phyloP scores from a whole-genome alignment of 2,888 invertebrate genomes.

The Labia minor region DNA sequence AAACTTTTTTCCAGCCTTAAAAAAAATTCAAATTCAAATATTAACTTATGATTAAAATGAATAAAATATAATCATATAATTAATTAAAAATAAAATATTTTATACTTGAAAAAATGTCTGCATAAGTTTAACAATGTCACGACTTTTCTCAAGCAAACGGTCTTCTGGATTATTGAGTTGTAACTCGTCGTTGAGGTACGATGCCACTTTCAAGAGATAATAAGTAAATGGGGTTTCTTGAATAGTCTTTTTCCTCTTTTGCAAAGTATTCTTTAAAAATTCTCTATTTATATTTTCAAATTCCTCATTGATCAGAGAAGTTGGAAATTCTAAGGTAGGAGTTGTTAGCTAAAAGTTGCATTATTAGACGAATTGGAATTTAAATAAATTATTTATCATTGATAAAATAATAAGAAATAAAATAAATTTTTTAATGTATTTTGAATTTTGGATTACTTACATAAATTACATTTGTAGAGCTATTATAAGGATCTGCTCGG shows the following conservation, averaged over 20 bases:
- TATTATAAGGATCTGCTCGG: neutral
- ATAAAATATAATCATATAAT: no score
- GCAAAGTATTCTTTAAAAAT: neutral
- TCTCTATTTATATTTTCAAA: neutral
- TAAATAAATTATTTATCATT: no score
- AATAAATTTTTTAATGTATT: no score
- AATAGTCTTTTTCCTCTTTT: neutral
- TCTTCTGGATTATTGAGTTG: neutral
- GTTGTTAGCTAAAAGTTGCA: neutral
- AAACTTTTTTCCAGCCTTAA: no score
- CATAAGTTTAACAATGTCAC: neutral
- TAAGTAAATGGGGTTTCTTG: neutral
- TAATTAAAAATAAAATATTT: no score
- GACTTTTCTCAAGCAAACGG: neutral
- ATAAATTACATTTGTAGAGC: neutral
- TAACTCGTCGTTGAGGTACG: neutral
- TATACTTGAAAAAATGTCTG: neutral
- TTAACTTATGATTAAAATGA: no score
- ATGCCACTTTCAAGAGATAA: neutral
- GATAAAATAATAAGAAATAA: no score
- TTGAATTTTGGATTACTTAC: neutral
- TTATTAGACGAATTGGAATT: no score
- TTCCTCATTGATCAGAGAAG: neutral
- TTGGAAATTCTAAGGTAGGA: neutral
- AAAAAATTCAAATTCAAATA: no score